phyloP scores from a whole-genome alignment of 2,113 vertebrate genomes.

The Geococcyx californianus region DNA sequence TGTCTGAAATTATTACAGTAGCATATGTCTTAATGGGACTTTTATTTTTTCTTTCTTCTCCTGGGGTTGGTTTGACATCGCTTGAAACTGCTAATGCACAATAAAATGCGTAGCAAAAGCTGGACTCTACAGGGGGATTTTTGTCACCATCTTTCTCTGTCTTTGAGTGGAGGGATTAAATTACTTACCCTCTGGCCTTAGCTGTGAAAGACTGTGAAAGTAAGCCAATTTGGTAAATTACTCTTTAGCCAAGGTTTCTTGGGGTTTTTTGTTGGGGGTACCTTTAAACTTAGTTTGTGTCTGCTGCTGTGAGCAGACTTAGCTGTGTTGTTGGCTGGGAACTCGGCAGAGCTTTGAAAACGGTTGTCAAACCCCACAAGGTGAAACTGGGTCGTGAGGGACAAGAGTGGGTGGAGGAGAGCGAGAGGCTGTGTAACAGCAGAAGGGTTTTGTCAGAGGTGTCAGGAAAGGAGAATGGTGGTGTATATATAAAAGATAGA shows the following conservation, averaged over 20 bases:
- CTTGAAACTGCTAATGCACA: background rate
- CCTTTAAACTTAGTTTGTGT: background rate
- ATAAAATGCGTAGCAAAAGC: background rate
- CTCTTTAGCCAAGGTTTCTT: background rate
- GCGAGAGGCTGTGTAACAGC: background rate
- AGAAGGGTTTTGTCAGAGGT: slow-evolving; percentile 15
- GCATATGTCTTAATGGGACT: background rate
- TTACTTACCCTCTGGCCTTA: background rate
- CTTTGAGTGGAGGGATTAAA: background rate
- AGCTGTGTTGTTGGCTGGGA: background rate
- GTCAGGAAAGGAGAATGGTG: background rate
- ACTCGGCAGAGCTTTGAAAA: background rate
- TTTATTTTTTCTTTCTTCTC: background rate
- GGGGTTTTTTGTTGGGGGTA: background rate
- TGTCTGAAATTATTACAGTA: background rate
- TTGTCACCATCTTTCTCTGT: background rate
- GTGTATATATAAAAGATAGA: background rate
- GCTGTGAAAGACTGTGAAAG: background rate
- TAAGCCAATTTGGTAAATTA: slow-evolving; percentile 6
- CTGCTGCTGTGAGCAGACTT: background rate
- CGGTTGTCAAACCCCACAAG: background rate
- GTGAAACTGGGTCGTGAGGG: slow-evolving; percentile 15
- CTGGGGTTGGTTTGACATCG: background rate
- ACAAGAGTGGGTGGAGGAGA: background rate
- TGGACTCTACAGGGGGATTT: background rate